Conservation (phyloP, 2,888 invertebrate species). For the Drosophila formosana region DNA sequence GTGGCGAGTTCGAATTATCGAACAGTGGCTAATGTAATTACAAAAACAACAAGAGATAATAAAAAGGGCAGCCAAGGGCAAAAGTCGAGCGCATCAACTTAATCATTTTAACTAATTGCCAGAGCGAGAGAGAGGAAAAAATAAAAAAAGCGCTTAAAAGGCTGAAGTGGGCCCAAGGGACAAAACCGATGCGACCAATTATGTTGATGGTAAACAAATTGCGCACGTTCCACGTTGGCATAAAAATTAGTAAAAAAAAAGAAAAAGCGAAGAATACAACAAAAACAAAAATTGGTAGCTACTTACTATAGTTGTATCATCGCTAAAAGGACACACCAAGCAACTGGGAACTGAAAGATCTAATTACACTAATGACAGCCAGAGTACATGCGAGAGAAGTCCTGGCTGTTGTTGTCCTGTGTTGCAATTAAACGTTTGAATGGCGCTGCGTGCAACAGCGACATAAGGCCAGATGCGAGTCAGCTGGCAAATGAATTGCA, state of each 20-base stretch:
- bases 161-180: slow-evolving; percentile 73
- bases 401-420: slow-evolving; percentile 14
- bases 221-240: slow-evolving; percentile 81
- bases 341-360: slow-evolving; percentile 66
- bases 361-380: slow-evolving; percentile 83
- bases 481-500: slow-evolving; percentile 82
- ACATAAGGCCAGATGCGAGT: slow-evolving; percentile 83
- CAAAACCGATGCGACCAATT: slow-evolving; percentile 73
- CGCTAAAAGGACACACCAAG: slow-evolving; percentile 67
- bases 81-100: slow-evolving; percentile 72
- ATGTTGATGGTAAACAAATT: slow-evolving; percentile 85
- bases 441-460: slow-evolving; percentile 82
- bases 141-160: slow-evolving; percentile 79
- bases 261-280: neutral
- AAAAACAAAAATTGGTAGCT: slow-evolving; percentile 47
- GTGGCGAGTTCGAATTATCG: slow-evolving; percentile 72
- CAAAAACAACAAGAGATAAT: slow-evolving; percentile 33
- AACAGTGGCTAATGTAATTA: slow-evolving; percentile 82
- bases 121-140: slow-evolving; percentile 22
- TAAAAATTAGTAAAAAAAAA: slow-evolving; percentile 71
- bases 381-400: slow-evolving; percentile 16
- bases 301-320: slow-evolving; percentile 39
- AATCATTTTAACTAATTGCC: slow-evolving; percentile 83
- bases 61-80: slow-evolving; percentile 42
- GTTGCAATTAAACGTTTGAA: slow-evolving; percentile 82